Conservation (phyloP, 35 echinoderm and acorn worm species). For the Stichopus chloronotus region DNA sequence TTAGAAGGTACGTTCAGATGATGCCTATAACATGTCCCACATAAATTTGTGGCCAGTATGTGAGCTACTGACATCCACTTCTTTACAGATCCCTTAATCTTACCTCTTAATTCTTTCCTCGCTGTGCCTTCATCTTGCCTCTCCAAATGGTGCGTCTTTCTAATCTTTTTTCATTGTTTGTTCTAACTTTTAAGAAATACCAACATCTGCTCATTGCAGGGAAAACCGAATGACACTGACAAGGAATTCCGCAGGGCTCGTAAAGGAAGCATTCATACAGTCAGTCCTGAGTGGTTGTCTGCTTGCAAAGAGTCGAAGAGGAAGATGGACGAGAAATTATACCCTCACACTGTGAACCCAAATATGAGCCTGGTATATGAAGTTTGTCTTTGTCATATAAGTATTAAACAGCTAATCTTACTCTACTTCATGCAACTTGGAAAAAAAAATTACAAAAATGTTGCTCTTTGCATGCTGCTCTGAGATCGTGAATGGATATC, state of each 20-base stretch:
- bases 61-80: too few species aligned
- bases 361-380: conserved; percentile 92
- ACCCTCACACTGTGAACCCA: conserved; percentile 94
- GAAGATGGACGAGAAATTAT: conserved; percentile 78
- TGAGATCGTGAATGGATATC: too few species aligned
- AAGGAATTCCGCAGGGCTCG: conserved; percentile 85
- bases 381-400: not conserved
- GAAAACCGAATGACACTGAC: conserved; percentile 73
- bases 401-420: not conserved
- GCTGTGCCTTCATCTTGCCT: too few species aligned
- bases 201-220: conserved; percentile 45
- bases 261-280: conserved; percentile 70
- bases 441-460: not conserved
- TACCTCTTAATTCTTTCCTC: too few species aligned
- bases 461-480: not conserved
- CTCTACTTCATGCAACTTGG: not conserved
- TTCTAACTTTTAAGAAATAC: too few species aligned
- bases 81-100: too few species aligned
- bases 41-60: too few species aligned
- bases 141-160: too few species aligned
- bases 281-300: conserved; percentile 81
- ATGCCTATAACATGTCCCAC: too few species aligned
- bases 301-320: conserved; percentile 80
- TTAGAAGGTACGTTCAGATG: too few species aligned
- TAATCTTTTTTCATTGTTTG: too few species aligned